phyloP scores from a whole-genome alignment of 2,113 vertebrate species.

The Takifugu bimaculatus region DNA sequence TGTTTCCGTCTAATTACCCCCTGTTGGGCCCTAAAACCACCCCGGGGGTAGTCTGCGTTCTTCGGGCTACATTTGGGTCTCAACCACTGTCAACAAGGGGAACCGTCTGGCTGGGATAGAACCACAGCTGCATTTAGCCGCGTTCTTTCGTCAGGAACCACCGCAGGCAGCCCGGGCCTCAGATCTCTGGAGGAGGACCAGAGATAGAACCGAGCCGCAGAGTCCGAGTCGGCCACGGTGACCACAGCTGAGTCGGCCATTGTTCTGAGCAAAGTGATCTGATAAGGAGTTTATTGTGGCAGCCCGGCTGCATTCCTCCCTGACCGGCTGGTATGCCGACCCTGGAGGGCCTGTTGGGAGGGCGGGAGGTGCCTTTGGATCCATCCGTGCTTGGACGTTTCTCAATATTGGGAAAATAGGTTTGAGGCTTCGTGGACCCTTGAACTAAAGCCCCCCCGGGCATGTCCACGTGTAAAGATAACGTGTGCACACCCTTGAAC shows the following conservation, averaged over 20 bases:
- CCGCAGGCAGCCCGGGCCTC: conserved; percentile 57
- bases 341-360: conserved; percentile 67
- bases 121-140: conserved; percentile 73
- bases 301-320: conserved; percentile 63
- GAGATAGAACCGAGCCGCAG: conserved; percentile 60
- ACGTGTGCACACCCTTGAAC: conserved; percentile 23
- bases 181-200: conserved; percentile 61
- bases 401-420: conserved; percentile 55
- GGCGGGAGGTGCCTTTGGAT: conserved; percentile 22
- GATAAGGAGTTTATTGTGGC: conserved; percentile 66
- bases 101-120: conserved; percentile 73
- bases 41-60: conserved; percentile 60
- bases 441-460: conserved; percentile 23
- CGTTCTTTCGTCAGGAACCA: conserved; percentile 67
- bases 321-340: conserved; percentile 61
- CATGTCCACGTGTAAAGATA: conserved; percentile 44
- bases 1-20: conserved; percentile 68
- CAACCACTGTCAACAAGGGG: conserved; percentile 77
- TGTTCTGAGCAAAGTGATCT: conserved; percentile 60
- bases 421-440: conserved; percentile 40
- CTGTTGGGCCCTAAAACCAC: conserved; percentile 56
- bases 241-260: conserved; percentile 55
- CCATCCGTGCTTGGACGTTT: conserved; percentile 39
- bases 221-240: conserved; percentile 44
- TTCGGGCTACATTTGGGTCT: conserved; percentile 59